Percentiles rank a stretch among this genome's conserved stretches.
These are phyloP conservation scores for Crypturellus undulatus DNA, from an alignment of 2,113 vertebrate species.

Conservation along the genomic window DNA sequence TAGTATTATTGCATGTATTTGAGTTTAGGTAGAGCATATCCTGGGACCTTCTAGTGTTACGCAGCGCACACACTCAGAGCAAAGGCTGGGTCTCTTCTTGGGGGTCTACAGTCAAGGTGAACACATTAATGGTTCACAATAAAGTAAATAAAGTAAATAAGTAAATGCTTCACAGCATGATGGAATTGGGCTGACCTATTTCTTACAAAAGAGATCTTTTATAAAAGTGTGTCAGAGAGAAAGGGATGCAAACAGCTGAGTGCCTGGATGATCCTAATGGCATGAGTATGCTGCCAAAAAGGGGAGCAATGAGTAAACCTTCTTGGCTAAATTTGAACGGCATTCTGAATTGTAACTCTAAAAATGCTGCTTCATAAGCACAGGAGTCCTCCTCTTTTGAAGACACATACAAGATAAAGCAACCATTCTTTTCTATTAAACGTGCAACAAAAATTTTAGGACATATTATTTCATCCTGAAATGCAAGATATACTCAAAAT, in stretches of 20 bases:
- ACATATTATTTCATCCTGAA: background rate
- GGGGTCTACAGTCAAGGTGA: background rate
- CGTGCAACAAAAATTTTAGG: background rate
- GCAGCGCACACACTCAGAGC: background rate
- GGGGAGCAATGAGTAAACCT: background rate
- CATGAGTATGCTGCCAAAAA: background rate
- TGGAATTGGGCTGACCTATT: slow-evolving; percentile 51
- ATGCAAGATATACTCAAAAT: background rate
- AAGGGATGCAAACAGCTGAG: slow-evolving; percentile 11
- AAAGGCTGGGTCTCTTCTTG: accelerated
- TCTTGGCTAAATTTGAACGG: background rate
- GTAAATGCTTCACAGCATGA: background rate
- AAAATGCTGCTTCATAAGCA: background rate
- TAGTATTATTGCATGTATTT: background rate
- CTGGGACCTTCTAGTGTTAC: background rate
- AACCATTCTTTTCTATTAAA: background rate
- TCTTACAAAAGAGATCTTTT: background rate
- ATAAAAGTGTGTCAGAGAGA: slow-evolving; percentile 8
- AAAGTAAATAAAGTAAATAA: no score
- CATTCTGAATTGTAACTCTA: background rate
- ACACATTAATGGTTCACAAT: background rate
- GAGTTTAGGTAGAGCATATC: background rate
- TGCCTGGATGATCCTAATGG: background rate
- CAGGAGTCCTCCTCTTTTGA: background rate
- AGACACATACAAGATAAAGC: background rate